Base-by-base conservation (phyloP, 2,113 vertebrate species). In the Crypturellus undulatus region DNA sequence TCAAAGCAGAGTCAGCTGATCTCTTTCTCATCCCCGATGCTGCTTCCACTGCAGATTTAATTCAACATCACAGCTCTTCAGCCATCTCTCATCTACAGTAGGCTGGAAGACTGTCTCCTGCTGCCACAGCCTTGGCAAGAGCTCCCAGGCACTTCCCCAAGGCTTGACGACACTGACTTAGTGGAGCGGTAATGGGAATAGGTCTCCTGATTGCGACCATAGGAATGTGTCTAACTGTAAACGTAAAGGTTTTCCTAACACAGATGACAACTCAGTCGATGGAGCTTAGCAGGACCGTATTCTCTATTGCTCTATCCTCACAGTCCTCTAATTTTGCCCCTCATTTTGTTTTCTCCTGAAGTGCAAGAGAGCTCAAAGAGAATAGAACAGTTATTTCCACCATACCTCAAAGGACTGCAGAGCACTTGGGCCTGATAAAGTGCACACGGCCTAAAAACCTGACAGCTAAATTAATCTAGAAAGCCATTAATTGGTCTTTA, bases 401-500 rank as follows among this genome's bases (percentile, higher is more conserved):
- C 11, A 49, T 67, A 40, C 40, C 86, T 77, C n/a, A 49, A 30
- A 78, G 73, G 40, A 54, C n/a, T 43, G 11, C 30, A 84, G 18
- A 88, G 8, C 11, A 70, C n/a, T 93, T 49, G 43, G 5, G 42
- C 26, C 38, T 83, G 32, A 21, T 36, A 28, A 47, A 77, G 9
- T n/a, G 12, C 40, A 58, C 3, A 11, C 4, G 72, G 49, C 38
- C 59, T 51, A 76, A 93, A 90, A 32, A 25, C 0, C 7, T 83
- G 38, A 72, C 32, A 32, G 54, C 38, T 77, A 78, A 78, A 80
- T 36, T 1, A 94, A 90, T 67, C 24, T 24, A 89, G 60, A 90
- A 89, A 80, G 24, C 5, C 30, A 45, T 36, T 56, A 77, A 11
- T 58, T 18, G 7, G 45, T 52, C 49, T 78, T 80, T 9, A 75